Percentiles rank a stretch among this genome's conserved stretches.
These are phyloP conservation scores for Tetragnatha versicolor DNA, from an alignment of 1,140 invertebrate genomes.

Conservation along the genomic window DNA sequence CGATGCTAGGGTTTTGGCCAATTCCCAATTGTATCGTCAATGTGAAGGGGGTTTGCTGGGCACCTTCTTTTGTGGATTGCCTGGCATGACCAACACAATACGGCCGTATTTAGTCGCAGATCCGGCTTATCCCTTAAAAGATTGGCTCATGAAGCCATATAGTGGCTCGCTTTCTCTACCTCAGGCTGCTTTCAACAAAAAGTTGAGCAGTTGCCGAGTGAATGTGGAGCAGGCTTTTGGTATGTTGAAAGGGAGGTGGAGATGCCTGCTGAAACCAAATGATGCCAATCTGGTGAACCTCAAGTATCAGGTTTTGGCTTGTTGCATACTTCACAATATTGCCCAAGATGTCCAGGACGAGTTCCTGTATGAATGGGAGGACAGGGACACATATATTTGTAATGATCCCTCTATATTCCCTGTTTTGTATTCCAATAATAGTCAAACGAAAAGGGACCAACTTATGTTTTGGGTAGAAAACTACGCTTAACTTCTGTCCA, in stretches of 20 bases:
- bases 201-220: background rate
- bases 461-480: background rate
- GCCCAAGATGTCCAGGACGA: background rate
- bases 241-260: background rate
- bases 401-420: background rate
- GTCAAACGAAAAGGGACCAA: background rate
- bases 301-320: background rate
- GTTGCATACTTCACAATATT: no score
- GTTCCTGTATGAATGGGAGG: background rate
- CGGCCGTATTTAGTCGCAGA: background rate
- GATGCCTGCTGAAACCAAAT: background rate
- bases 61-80: background rate
- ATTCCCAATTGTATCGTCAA: background rate
- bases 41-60: background rate
- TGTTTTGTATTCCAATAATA: background rate
- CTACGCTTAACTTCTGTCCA: background rate
- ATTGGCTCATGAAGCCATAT: background rate
- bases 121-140: background rate
- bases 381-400: background rate
- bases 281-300: background rate
- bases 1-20: background rate
- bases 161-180: background rate
- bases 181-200: background rate
- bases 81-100: background rate
- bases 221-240: background rate